Evolutionary conservation across 2,797 vertebrate species (phyloP), one percentile per base, ranked within the genome.

Genomic region (Brotula barbata): DNA sequence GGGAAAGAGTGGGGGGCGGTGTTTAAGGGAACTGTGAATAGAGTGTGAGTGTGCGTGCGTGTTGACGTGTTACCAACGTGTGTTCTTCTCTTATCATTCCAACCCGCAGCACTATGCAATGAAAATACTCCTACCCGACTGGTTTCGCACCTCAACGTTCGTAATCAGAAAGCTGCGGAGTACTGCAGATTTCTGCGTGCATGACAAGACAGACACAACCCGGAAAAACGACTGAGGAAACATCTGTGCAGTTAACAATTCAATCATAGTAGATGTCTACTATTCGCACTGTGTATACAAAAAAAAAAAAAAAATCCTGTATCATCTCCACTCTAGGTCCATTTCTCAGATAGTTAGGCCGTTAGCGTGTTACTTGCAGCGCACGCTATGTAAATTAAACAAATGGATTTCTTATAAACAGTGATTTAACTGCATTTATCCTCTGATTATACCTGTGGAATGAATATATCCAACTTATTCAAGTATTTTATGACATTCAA

Each of bases 121-220:
- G n/a, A 44, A 64, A 0, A 7, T 79, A 14, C 54, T 93, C 16
- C 49, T 92, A 34, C 92, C 91, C 0, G 82, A 86, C 54, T 88
- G 90, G 86, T 28, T 92, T 4, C 84, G 85, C 1, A 83, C 86
- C 62, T 90, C 91, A 1, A 61, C 89, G 0, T 79, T 82, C 72
- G 16, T 78, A 6, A 42, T 91, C 31, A 70, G 20, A 7, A 72
- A 39, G 40, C 50, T 88, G 14, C 17, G 25, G n/a, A 59, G 50
- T 3, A 15, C 33, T 0, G 16, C 36, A 1, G 21, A 45, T 3
- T 2, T 2, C 7, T 12, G 3, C 12, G 3, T 25, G 36, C 1
- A 2, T 8, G 7, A 49, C 22, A 51, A 19, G 34, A 63, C 44
- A n/a, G 20, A 76, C 3, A 34, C 10, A 17, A 7, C 50, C 2